These are phyloP conservation scores for Aethes cnicana DNA, from an alignment of 2,888 invertebrate genomes.

Conservation along the genomic window DNA sequence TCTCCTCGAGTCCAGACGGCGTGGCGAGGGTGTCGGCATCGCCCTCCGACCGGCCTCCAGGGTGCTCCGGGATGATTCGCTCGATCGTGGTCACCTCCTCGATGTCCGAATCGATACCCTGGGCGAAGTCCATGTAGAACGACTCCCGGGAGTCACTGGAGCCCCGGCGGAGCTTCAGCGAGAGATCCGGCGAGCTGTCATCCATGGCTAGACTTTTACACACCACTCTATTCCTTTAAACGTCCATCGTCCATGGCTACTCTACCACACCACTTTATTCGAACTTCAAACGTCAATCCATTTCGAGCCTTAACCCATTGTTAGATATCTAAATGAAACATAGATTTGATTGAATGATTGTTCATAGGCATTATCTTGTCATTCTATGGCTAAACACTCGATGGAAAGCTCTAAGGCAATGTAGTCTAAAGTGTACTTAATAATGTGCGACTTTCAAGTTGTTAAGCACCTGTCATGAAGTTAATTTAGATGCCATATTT, in stretches of 20 bases:
- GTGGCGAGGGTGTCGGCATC: slow-evolving; percentile 77
- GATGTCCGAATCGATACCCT: slow-evolving; percentile 94
- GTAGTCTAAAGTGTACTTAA: too few relatives aligned
- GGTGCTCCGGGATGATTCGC: slow-evolving; percentile 79
- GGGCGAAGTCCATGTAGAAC: slow-evolving; percentile 95
- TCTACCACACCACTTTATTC: too few relatives aligned
- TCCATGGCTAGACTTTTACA: too few relatives aligned
- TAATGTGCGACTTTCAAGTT: too few relatives aligned
- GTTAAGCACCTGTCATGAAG: too few relatives aligned
- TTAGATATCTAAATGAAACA: slow-evolving; percentile 14
- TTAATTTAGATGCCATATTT: too few relatives aligned
- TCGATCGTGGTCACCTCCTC: slow-evolving; percentile 90
- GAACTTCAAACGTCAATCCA: too few relatives aligned
- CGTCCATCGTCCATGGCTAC: too few relatives aligned
- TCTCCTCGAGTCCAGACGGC: slow-evolving; percentile 76
- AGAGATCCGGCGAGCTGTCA: slow-evolving; percentile 93
- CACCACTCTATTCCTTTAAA: too few relatives aligned
- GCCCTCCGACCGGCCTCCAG: slow-evolving; percentile 69
- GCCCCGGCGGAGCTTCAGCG: slow-evolving; percentile 91
- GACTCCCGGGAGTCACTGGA: slow-evolving; percentile 94
- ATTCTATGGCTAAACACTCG: neutral
- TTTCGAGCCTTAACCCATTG: slow-evolving; percentile 46
- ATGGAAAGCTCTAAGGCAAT: too few relatives aligned
- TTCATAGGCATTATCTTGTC: slow-evolving; percentile 7
- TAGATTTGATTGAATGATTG: slow-evolving; percentile 2